Conservation (phyloP, 2,113 vertebrate genomes). For the Sarotherodon lohbergeri region DNA sequence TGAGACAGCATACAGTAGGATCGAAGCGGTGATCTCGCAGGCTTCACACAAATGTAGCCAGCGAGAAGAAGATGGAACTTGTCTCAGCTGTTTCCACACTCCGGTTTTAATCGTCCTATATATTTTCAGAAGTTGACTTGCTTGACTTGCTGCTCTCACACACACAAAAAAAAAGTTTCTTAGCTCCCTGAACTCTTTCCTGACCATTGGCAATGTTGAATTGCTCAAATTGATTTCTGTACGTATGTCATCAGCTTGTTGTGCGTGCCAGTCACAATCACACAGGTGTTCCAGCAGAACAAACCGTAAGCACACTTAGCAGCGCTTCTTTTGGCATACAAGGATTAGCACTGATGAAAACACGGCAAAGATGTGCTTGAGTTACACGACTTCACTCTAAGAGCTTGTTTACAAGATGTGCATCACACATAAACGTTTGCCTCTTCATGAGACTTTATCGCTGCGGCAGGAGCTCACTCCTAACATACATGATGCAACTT, state of each 20-base stretch:
- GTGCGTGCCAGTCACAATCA: slow-evolving; percentile 40
- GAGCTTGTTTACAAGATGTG: slow-evolving; percentile 67
- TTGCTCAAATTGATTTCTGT: slow-evolving; percentile 46
- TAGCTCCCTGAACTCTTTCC: slow-evolving; percentile 54
- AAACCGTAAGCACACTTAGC: slow-evolving; percentile 61
- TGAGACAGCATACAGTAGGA: slow-evolving; percentile 40
- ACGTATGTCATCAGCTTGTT: slow-evolving; percentile 48
- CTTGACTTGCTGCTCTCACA: slow-evolving; percentile 59
- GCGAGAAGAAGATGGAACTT: slow-evolving; percentile 26
- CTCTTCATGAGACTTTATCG: slow-evolving; percentile 31
- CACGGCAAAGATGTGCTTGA: slow-evolving; percentile 13
- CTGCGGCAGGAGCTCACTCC: slow-evolving; percentile 28
- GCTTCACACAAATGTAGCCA: slow-evolving; percentile 37
- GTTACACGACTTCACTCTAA: slow-evolving; percentile 37
- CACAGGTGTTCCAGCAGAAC: slow-evolving; percentile 51
- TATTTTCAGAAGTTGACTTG: slow-evolving; percentile 64
- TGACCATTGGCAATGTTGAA: slow-evolving; percentile 41
- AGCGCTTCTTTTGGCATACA: slow-evolving; percentile 4
- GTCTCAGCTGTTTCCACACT: slow-evolving; percentile 33
- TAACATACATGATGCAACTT: slow-evolving; percentile 4
- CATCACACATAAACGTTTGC: slow-evolving; percentile 39
- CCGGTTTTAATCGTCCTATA: slow-evolving; percentile 44
- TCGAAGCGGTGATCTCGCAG: slow-evolving; percentile 17
- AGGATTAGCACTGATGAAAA: neutral
- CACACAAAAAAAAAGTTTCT: slow-evolving; percentile 34